Evolutionary conservation across 2,797 vertebrate species (phyloP).

Genomic region (Brachymystax lenok): DNA sequence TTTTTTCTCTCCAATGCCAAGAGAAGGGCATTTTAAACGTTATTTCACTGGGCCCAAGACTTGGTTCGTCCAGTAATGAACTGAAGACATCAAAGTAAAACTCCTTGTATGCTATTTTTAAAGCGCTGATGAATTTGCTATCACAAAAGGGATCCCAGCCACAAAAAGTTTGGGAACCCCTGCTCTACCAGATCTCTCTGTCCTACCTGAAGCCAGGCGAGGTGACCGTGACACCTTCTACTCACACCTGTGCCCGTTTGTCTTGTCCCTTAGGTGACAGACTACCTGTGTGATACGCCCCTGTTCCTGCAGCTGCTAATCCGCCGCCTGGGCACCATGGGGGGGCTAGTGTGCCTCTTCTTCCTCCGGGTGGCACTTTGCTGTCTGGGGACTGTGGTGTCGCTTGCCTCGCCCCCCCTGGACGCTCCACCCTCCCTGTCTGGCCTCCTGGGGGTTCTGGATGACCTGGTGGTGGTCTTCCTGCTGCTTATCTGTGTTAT

Average conservation of each 20-base stretch:
- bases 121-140: no score
- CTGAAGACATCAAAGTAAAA: no score
- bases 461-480: conserved; percentile 79
- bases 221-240: neutral
- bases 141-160: no score
- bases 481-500: conserved; percentile 81
- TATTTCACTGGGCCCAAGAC: no score
- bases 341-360: conserved; percentile 79
- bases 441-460: conserved; percentile 74
- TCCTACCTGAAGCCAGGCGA: neutral
- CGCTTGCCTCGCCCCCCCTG: conserved; percentile 66
- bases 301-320: conserved; percentile 73
- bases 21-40: no score
- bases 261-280: conserved; percentile 69
- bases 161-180: neutral
- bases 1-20: no score
- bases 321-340: conserved; percentile 72
- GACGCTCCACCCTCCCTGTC: conserved; percentile 70
- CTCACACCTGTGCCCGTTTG: neutral
- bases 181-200: neutral
- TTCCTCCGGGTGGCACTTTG: conserved; percentile 79
- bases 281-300: conserved; percentile 79
- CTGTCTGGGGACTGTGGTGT: conserved; percentile 74
- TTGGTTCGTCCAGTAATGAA: no score
- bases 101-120: no score